Evolutionary conservation across 2,113 vertebrate genomes (phyloP), one percentile per base, ranked within the genome.

Genomic region (Trogon melanurus): DNA sequence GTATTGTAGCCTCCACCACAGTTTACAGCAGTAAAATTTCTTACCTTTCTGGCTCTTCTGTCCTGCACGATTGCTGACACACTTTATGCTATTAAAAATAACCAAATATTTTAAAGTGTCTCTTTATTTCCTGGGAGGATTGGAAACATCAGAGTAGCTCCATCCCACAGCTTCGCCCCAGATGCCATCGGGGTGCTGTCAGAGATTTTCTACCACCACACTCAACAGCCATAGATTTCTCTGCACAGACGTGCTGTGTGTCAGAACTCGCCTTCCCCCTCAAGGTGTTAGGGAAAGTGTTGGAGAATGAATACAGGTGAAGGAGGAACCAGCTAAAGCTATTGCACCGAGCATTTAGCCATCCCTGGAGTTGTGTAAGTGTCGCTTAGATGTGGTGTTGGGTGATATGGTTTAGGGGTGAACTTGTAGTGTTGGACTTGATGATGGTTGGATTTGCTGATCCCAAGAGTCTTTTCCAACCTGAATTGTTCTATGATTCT

Each of bases 1-100:
- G n/a, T 23, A 9, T 0, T 54, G 56, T 54, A 66, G 27, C 34
- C 50, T 45, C 47, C 53, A 45, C 48, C 1, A 0, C 8, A 36
- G 19, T 18, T 57, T 34, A 22, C 17, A 12, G 8, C 34, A 34
- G 44, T 29, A 12, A 65, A 19, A n/a, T 13, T 93, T 56, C 45
- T 11, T 9, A 48, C 17, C 34, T 32, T 73, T 47, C 64, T 51
- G 13, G 8, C n/a, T 60, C 64, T 34, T 45, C 16, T 26, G 32
- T 80, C 80, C 50, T 32, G 10, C 16, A 11, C 9, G 41, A 30
- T 29, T 48, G 18, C 34, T 56, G 27, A 26, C 22, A 13, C 12
- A 12, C 41, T 53, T 41, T n/a, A 30, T 20, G 4, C 30, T 25
- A 71, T 61, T 79, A 83, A 88, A 83, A 50, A 41, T 0, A 25